Conservation (phyloP, 2,797 vertebrate species). For the Sphenopsis melanotis region DNA sequence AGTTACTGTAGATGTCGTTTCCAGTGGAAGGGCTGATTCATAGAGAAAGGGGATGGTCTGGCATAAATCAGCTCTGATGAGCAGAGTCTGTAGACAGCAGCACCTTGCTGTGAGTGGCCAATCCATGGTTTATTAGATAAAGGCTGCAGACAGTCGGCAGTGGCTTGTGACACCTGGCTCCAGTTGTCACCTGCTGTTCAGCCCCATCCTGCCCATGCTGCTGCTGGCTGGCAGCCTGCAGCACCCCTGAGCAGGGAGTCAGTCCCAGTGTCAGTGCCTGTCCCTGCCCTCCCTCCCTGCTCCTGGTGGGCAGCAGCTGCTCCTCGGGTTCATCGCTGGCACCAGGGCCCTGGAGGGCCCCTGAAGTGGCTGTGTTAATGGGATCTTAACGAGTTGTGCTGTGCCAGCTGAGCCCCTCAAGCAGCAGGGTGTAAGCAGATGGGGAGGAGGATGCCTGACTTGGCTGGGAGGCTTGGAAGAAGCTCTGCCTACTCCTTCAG, state of each 20-base stretch:
- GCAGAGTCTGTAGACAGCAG: not conserved
- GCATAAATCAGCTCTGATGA: constrained; percentile 8
- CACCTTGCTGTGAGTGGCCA: not conserved
- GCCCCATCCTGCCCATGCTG: not conserved
- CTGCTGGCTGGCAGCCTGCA: not conserved
- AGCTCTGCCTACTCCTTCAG: not conserved
- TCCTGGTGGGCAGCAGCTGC: not conserved
- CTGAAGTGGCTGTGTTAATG: not conserved
- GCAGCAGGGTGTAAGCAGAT: not conserved
- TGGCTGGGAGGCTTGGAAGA: not conserved
- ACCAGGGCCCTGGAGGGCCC: not conserved
- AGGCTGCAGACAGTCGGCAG: not conserved
- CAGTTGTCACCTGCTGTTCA: not conserved
- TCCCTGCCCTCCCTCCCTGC: not conserved
- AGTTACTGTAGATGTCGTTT: not conserved
- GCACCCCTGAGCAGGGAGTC: not conserved
- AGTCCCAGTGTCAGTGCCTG: not conserved
- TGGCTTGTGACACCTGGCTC: not conserved
- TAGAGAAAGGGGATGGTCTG: not conserved
- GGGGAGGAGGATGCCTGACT: not conserved
- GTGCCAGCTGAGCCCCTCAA: constrained; percentile 1
- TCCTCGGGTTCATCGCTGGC: not conserved
- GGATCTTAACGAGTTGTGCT: not conserved
- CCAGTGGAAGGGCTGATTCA: constrained; percentile 27
- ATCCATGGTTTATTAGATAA: not conserved